Conservation (phyloP, 2,888 invertebrate species). For the Hydropsyche betteni region DNA sequence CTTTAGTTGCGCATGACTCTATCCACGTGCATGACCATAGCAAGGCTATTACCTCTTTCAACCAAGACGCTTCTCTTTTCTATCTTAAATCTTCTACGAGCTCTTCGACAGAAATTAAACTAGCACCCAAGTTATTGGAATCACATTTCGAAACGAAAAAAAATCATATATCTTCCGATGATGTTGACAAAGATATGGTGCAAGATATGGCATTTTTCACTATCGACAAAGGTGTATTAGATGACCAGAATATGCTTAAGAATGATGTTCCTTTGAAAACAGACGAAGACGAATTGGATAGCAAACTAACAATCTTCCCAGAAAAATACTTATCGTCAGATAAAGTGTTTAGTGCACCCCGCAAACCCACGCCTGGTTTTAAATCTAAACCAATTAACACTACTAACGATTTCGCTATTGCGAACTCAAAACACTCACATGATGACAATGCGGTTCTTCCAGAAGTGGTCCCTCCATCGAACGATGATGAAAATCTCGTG, state of each 20-base stretch:
- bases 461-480: slow-evolving; percentile 37
- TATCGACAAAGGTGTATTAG: slow-evolving; percentile 35
- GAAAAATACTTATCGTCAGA: slow-evolving; percentile 10
- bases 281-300: neutral
- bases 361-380: slow-evolving; percentile 34
- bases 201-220: slow-evolving; percentile 44
- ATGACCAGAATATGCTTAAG: slow-evolving; percentile 43
- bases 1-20: slow-evolving; percentile 61
- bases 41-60: neutral
- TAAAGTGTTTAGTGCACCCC: neutral
- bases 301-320: slow-evolving; percentile 31
- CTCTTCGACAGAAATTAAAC: neutral
- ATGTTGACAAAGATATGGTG: slow-evolving; percentile 43
- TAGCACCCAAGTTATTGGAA: no score
- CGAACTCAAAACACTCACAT: slow-evolving; percentile 21
- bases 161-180: neutral
- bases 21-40: slow-evolving; percentile 40
- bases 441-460: slow-evolving; percentile 33
- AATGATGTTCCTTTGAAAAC: slow-evolving; percentile 33
- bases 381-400: neutral
- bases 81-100: neutral
- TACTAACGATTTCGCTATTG: slow-evolving; percentile 50
- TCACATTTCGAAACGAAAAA: neutral
- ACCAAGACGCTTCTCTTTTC: slow-evolving; percentile 4
- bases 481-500: slow-evolving; percentile 69